A percentile compares a stretch with the other conserved stretches of the same genome.
Conservation (phyloP, 2,113 vertebrate genomes). For the Sylvietta virens region DNA sequence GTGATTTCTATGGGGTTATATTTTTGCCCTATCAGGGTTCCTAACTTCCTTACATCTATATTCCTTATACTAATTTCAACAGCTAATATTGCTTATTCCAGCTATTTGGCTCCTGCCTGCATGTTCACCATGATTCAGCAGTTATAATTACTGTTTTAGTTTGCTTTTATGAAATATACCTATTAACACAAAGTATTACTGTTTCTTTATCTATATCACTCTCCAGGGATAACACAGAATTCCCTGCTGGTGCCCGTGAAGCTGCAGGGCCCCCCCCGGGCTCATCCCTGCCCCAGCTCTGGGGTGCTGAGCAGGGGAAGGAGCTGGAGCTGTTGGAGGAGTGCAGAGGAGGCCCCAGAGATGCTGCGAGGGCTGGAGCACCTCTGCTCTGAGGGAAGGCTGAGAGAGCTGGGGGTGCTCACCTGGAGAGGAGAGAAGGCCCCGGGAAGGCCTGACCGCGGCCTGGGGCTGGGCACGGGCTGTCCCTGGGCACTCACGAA, state of each 20-base stretch:
- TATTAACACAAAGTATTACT: too few species aligned
- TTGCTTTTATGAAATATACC: too few species aligned
- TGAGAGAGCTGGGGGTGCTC: neutral
- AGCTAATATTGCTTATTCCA: too few species aligned
- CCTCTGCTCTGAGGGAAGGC: neutral
- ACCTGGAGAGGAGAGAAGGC: neutral
- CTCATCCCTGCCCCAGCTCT: neutral
- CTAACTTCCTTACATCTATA: too few species aligned
- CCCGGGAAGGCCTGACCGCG: accelerated
- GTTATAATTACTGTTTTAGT: too few species aligned
- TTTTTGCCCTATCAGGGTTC: too few species aligned
- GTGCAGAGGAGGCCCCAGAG: neutral
- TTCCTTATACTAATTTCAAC: too few species aligned
- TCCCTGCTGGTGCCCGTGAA: neutral
- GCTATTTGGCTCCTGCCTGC: too few species aligned
- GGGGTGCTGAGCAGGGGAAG: neutral
- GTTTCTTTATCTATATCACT: too few species aligned
- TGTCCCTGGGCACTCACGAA: neutral
- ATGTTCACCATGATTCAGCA: too few species aligned
- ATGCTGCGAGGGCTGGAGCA: neutral
- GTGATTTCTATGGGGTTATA: too few species aligned
- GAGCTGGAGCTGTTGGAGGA: neutral
- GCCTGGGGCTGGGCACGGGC: neutral
- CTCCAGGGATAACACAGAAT: neutral
- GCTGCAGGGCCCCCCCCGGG: neutral